Percentiles rank a stretch among this genome's conserved stretches.
Evolutionary conservation across 1,140 invertebrate genomes (phyloP).

Genomic region (Holotrichia oblita): DNA sequence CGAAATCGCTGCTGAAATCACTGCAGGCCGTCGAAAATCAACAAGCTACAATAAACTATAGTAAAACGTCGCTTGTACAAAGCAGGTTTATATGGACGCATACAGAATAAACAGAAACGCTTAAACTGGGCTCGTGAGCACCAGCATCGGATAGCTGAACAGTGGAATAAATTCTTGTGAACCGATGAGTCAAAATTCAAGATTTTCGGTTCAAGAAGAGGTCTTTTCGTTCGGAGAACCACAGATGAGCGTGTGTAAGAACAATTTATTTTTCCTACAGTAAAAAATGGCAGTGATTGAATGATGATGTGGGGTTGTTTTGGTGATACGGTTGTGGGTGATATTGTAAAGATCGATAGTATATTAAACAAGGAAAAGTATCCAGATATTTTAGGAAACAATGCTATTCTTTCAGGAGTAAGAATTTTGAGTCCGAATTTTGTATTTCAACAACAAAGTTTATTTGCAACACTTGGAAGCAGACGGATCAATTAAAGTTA

Average conservation of each 20-base stretch:
- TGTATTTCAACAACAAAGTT: neutral
- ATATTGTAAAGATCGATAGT: constrained; percentile 36
- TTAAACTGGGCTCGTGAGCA: constrained; percentile 17
- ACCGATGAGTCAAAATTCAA: too few relatives aligned
- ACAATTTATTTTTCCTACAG: constrained; percentile 49
- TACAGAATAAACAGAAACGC: constrained; percentile 11
- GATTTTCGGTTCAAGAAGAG: constrained; percentile 38
- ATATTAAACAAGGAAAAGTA: constrained; percentile 33
- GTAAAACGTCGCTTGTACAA: constrained; percentile 26
- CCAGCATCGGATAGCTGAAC: neutral
- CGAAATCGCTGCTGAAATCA: constrained; percentile 37
- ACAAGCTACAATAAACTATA: constrained; percentile 8
- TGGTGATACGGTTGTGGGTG: neutral
- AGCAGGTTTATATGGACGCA: constrained; percentile 7
- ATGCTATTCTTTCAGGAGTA: constrained; percentile 14
- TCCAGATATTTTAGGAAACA: neutral
- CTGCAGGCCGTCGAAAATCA: constrained; percentile 13
- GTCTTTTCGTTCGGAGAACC: constrained; percentile 47
- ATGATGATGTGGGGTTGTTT: constrained; percentile 41
- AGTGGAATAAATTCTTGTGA: constrained; percentile 37
- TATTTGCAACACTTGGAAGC: neutral
- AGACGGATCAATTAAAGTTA: neutral
- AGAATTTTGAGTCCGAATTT: constrained; percentile 15
- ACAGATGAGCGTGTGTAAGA: constrained; percentile 43
- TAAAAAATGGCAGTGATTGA: constrained; percentile 25